These are phyloP conservation scores for Drosophila virilis DNA, from an alignment of 1,140 invertebrate species.

Conservation along the genomic window DNA sequence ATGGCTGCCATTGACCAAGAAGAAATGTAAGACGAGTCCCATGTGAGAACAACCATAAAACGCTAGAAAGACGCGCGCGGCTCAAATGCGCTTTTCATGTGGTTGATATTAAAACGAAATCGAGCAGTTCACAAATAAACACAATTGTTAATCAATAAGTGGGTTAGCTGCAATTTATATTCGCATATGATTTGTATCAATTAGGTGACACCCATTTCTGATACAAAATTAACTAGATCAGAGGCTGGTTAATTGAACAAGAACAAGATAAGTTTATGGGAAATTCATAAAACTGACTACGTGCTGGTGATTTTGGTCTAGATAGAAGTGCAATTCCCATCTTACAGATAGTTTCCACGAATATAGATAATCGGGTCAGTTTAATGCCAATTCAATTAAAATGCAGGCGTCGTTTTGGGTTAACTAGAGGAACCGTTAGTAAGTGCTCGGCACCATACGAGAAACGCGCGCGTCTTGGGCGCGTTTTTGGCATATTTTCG, in stretches of 20 bases:
- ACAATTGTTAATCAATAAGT: too few relatives aligned
- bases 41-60: conserved; percentile 2
- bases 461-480: conserved; percentile 4
- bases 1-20: background rate
- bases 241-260: too few relatives aligned
- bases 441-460: background rate
- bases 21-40: conserved; percentile 4
- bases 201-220: too few relatives aligned
- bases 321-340: too few relatives aligned
- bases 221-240: too few relatives aligned
- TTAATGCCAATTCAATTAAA: background rate
- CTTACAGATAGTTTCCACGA: too few relatives aligned
- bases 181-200: too few relatives aligned
- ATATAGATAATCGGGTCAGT: background rate
- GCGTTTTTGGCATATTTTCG: conserved; percentile 7
- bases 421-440: conserved; percentile 18
- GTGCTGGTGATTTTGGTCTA: too few relatives aligned
- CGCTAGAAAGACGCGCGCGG: background rate
- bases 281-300: too few relatives aligned
- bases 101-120: conserved; percentile 4
- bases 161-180: too few relatives aligned
- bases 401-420: background rate
- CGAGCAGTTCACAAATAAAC: too few relatives aligned
- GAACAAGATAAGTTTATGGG: too few relatives aligned
- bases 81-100: background rate